These are phyloP conservation scores for Lordiphosa stackelbergi DNA, from an alignment of 1,140 invertebrate genomes.

Conservation along the genomic window DNA sequence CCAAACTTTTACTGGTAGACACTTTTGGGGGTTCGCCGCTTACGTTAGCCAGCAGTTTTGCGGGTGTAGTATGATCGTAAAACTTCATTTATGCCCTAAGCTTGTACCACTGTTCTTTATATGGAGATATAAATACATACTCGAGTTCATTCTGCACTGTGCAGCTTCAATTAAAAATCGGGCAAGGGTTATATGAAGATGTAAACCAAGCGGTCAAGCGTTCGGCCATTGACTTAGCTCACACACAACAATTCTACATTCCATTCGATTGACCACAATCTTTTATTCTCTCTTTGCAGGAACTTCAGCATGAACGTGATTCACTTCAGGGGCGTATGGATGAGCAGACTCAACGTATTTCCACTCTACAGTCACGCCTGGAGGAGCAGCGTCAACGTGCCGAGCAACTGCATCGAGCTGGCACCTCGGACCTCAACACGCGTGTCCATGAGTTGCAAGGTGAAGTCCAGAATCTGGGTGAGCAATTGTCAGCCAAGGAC, in stretches of 20 bases:
- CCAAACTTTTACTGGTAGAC: too few relatives aligned
- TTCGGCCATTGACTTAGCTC: conserved; percentile 44
- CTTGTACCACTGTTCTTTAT: not conserved
- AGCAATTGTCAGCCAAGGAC: conserved; percentile 80
- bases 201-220: conserved; percentile 28
- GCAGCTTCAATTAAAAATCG: conserved; percentile 35
- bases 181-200: conserved; percentile 15
- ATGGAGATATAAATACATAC: conserved; percentile 2
- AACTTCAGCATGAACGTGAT: conserved; percentile 87
- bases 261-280: not conserved
- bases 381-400: conserved; percentile 86
- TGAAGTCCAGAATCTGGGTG: conserved; percentile 79
- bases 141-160: conserved; percentile 9
- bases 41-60: too few relatives aligned
- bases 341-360: conserved; percentile 88
- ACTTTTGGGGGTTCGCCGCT: too few relatives aligned
- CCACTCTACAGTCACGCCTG: conserved; percentile 85
- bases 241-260: conserved; percentile 2
- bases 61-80: too few relatives aligned
- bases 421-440: conserved; percentile 82
- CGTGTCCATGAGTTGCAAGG: conserved; percentile 82
- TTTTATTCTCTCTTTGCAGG: conserved; percentile 78
- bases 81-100: not conserved
- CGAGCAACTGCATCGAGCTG: conserved; percentile 83
- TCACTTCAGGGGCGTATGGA: conserved; percentile 87